Base-by-base conservation (phyloP, 2,113 vertebrate genomes). In the Petaurus breviceps region DNA sequence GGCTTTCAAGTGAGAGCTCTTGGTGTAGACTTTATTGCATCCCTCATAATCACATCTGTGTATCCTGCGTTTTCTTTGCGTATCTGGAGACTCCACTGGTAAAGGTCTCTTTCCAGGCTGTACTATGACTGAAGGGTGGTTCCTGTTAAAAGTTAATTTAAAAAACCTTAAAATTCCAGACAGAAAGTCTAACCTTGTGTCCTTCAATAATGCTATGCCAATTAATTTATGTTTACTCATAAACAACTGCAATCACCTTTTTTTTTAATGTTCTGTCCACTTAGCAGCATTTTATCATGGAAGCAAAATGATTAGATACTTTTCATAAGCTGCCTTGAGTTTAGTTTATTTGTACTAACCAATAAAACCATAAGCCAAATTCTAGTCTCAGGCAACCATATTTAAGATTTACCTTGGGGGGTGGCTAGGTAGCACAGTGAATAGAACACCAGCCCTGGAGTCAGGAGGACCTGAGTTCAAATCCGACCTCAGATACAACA, bases 11-110 rank as follows among this genome's bases (percentile, higher is more conserved):
- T 99, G 99, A 94, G 99, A 99, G 98, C 99, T 99, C 97, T 99
- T 99, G 94, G 99, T 99, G 98, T 99, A 99, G 96, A 99, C 99
- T 98, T 99, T 99, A 98, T 99, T 99, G 98, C 99, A 99, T 84
- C 99, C 99, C 2, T 99, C 99, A 57, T 99, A 99, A 97, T 99
- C 99, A 19, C 99, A 99, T 95, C 99, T 98, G 97, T 99, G 99
- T 98, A 99, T 99, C 94, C 99, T 98, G 12, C 99, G 98, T 97
- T 99, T 99, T 96, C 99, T 99, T 90, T 99, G 98, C 0, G 99
- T 98, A 97, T 99, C 99, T 0, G 99, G 99, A 93, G 99, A 99
- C 90, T 99, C 99, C 47, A 99, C 98, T 19, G 99, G 99, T 96
- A 99, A 97, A 61, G 99, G 99, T 97, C 99, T 99, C 96, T 99